Conservation (phyloP, 2,888 invertebrate species). For the Phyllotreta striolata region DNA sequence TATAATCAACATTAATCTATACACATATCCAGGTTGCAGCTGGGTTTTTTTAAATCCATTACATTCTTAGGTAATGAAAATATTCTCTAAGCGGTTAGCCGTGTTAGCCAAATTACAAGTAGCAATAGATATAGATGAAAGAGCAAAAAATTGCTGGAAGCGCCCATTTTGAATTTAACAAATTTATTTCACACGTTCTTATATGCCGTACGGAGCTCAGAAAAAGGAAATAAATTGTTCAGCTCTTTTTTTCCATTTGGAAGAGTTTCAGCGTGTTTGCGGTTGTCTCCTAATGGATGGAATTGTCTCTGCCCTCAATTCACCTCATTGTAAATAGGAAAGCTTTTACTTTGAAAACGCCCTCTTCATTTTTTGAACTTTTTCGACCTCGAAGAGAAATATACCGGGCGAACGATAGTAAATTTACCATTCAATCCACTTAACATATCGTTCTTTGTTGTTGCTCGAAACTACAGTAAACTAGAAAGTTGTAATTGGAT, state of each 20-base stretch:
- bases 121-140: not conserved
- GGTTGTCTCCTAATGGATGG: slow-evolving; percentile 12
- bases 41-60: too few relatives aligned
- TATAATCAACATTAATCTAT: too few relatives aligned
- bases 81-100: too few relatives aligned
- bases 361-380: slow-evolving; percentile 1
- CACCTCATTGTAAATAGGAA: slow-evolving; percentile 8
- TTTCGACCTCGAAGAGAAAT: not conserved
- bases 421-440: too few relatives aligned
- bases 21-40: too few relatives aligned
- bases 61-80: too few relatives aligned
- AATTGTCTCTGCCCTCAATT: slow-evolving; percentile 8
- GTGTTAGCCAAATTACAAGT: not conserved
- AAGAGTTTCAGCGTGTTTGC: slow-evolving; percentile 2
- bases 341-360: slow-evolving; percentile 1
- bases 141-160: not conserved
- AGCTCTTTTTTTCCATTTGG: slow-evolving; percentile 9
- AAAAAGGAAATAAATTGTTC: not conserved
- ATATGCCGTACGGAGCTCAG: not conserved
- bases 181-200: slow-evolving; percentile 8
- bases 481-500: too few relatives aligned
- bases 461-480: too few relatives aligned
- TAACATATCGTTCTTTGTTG: too few relatives aligned
- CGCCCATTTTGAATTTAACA: not conserved
- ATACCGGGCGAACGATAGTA: too few relatives aligned